These are phyloP conservation scores for Timandra comae DNA, from an alignment of 2,888 invertebrate species.

Conservation along the genomic window DNA sequence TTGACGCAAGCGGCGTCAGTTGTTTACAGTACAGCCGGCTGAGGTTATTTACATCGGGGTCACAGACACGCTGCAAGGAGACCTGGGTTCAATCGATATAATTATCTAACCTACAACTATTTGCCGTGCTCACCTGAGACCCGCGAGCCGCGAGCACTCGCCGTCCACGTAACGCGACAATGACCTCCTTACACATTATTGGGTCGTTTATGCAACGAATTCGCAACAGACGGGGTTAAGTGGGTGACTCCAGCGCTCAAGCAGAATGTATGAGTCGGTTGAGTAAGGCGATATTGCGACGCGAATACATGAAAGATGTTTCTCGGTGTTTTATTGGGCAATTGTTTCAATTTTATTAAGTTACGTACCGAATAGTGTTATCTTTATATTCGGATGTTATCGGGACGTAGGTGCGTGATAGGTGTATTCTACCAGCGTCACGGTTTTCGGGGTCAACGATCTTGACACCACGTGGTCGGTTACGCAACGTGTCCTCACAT, in stretches of 20 bases:
- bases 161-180: constrained; percentile 57
- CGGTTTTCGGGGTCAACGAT: constrained; percentile 55
- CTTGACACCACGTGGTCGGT: constrained; percentile 55
- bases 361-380: constrained; percentile 39
- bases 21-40: constrained; percentile 70
- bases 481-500: constrained; percentile 46
- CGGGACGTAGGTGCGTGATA: constrained; percentile 50
- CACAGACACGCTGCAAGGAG: constrained; percentile 72
- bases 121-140: constrained; percentile 33
- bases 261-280: constrained; percentile 49
- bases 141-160: constrained; percentile 28
- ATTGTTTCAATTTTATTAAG: constrained; percentile 31
- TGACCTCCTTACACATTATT: constrained; percentile 68
- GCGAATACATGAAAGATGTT: constrained; percentile 23
- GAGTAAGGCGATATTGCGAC: constrained; percentile 44
- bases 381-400: constrained; percentile 49
- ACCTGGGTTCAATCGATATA: constrained; percentile 64
- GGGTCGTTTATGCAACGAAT: constrained; percentile 71
- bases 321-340: constrained; percentile 28
- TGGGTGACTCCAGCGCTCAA: constrained; percentile 50
- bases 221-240: constrained; percentile 49
- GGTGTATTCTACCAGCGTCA: constrained; percentile 50
- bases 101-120: constrained; percentile 60
- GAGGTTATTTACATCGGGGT: constrained; percentile 76
- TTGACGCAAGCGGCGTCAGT: constrained; percentile 68